Conservation (phyloP, 1,140 invertebrate species). For the Zelostemma sp. region DNA sequence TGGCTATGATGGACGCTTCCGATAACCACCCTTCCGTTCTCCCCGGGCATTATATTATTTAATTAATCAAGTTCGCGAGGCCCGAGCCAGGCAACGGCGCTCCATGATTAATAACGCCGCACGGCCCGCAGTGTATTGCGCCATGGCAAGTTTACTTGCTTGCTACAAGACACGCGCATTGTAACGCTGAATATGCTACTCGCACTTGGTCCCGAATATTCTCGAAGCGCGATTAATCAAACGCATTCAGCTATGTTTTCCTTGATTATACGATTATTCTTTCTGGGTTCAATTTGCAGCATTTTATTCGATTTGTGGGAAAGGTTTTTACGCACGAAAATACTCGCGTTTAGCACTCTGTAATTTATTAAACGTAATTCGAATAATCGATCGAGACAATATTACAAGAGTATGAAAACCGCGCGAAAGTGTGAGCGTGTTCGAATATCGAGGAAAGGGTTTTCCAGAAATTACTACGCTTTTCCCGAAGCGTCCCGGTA, state of each 20-base stretch:
- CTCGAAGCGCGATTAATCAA: too few species aligned
- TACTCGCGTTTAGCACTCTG: too few species aligned
- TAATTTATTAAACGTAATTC: too few species aligned
- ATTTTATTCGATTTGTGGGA: too few species aligned
- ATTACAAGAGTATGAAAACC: too few species aligned
- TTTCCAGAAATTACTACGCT: not conserved
- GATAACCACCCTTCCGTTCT: conserved; percentile 57
- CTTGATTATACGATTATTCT: not conserved
- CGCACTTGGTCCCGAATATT: too few species aligned
- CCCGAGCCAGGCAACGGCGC: conserved; percentile 48
- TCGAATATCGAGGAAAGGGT: not conserved
- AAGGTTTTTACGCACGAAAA: too few species aligned
- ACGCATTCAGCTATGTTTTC: not conserved
- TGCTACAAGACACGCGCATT: conserved; percentile 2
- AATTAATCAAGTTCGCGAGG: conserved; percentile 65
- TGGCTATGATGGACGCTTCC: conserved; percentile 65
- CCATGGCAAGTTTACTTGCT: conserved; percentile 47
- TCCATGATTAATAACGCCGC: conserved; percentile 62
- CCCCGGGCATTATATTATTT: conserved; percentile 64
- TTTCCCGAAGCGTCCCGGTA: too few species aligned
- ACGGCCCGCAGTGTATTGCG: conserved; percentile 35
- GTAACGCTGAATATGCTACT: not conserved
- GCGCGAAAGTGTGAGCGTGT: too few species aligned
- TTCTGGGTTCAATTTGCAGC: too few species aligned
- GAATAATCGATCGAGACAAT: too few species aligned